Percentiles rank a stretch among this genome's conserved stretches.
phyloP scores from a whole-genome alignment of 2,888 invertebrate genomes.

The Eudemis profundana region DNA sequence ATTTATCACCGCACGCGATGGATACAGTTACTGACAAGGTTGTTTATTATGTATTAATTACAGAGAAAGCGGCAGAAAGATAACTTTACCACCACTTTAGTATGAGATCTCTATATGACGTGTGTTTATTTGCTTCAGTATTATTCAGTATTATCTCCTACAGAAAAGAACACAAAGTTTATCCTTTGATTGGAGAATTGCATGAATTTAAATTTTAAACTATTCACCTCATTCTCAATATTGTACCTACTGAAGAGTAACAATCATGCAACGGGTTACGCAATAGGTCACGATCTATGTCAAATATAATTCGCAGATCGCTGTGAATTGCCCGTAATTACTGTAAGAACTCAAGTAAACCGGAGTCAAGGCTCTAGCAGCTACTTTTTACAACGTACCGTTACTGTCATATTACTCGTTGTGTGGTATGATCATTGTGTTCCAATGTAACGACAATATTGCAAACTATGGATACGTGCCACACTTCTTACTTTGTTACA shows the following conservation, averaged over 20 bases:
- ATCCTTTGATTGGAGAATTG: too few relatives aligned
- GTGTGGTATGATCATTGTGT: background rate
- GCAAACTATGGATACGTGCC: background rate
- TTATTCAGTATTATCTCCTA: too few relatives aligned
- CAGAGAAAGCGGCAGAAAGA: background rate
- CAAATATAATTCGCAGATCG: constrained; percentile 30
- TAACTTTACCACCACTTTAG: too few relatives aligned
- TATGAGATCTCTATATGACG: too few relatives aligned
- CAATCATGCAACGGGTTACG: background rate
- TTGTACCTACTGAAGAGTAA: background rate
- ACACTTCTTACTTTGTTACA: background rate
- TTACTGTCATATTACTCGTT: constrained; percentile 3
- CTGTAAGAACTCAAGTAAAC: constrained; percentile 31
- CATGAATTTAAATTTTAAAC: too few relatives aligned
- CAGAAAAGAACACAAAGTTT: too few relatives aligned
- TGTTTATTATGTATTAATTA: background rate
- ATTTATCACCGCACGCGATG: background rate
- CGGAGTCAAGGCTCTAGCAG: constrained; percentile 25
- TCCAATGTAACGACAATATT: background rate
- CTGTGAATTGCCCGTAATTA: constrained; percentile 34
- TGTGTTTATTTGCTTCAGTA: too few relatives aligned
- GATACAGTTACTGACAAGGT: background rate
- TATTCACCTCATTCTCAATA: background rate
- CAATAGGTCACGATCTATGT: constrained; percentile 38
- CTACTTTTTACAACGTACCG: constrained; percentile 18